Evolutionary conservation across 2,797 vertebrate species (phyloP).

Genomic region (Sebastes paucispinis): DNA sequence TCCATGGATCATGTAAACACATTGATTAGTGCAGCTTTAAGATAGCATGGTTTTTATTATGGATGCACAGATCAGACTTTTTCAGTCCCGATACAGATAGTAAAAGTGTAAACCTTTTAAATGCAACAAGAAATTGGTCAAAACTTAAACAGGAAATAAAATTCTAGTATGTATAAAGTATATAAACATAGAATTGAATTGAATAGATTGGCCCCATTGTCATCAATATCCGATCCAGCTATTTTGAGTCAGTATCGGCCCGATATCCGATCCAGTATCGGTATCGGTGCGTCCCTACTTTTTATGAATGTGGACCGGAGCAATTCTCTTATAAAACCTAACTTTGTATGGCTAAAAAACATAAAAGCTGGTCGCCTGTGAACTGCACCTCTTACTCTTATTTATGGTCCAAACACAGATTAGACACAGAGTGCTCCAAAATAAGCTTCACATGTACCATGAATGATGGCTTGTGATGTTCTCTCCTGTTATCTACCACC

Average conservation of each 20-base stretch:
- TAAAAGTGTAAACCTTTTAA: neutral
- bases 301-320: neutral
- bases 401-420: slow-evolving; percentile 53
- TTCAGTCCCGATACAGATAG: too few species aligned
- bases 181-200: neutral
- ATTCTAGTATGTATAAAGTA: too few species aligned
- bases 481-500: slow-evolving; percentile 27
- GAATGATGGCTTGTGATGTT: slow-evolving; percentile 46
- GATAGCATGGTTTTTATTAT: neutral
- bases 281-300: neutral
- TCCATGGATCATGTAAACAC: neutral
- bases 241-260: neutral
- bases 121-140: neutral
- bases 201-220: neutral
- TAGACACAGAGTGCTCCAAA: slow-evolving; percentile 27
- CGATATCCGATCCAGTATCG: neutral
- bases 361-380: neutral
- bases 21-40: neutral
- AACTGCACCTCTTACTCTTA: slow-evolving; percentile 5
- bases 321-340: neutral
- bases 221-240: neutral
- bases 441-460: slow-evolving; percentile 41
- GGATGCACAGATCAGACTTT: too few species aligned
- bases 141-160: neutral
- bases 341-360: neutral